Conservation (phyloP, 2,888 invertebrate species). For the Ferdinandea cuprea region DNA sequence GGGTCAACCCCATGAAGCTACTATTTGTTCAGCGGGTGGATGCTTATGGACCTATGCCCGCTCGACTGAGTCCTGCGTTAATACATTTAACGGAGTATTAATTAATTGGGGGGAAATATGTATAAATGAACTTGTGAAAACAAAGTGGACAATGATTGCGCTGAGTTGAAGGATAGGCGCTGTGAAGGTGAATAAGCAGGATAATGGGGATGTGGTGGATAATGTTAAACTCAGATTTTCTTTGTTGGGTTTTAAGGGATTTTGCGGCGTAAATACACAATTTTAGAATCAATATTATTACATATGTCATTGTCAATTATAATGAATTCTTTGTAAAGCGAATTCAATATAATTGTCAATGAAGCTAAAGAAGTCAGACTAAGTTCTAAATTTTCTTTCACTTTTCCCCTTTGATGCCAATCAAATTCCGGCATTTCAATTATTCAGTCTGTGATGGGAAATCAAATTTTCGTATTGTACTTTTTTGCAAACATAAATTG, state of each 20-base stretch:
- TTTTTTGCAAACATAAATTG: too few relatives aligned
- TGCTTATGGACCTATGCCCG: conserved; percentile 7
- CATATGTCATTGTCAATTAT: too few relatives aligned
- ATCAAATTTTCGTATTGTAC: too few relatives aligned
- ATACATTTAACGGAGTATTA: conserved; percentile 63
- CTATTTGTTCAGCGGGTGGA: not conserved
- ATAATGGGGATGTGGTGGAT: not conserved
- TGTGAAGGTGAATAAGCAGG: conserved; percentile 53
- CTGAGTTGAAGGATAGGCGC: not conserved
- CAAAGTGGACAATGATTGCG: conserved; percentile 65
- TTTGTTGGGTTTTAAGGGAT: not conserved
- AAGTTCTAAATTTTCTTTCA: too few relatives aligned
- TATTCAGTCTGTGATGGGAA: too few relatives aligned
- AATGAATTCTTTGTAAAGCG: too few relatives aligned
- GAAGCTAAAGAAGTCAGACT: too few relatives aligned
- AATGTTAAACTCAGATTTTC: not conserved
- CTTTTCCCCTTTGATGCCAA: too few relatives aligned
- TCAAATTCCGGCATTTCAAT: too few relatives aligned
- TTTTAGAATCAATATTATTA: too few relatives aligned
- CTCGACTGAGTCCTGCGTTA: conserved; percentile 48
- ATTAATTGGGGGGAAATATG: conserved; percentile 65
- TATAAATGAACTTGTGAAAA: conserved; percentile 63
- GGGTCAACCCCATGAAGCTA: conserved; percentile 44
- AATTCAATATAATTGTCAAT: too few relatives aligned
- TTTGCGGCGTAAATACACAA: not conserved